Evolutionary conservation across 2,888 invertebrate species (phyloP).

Genomic region (Acleris emargana): DNA sequence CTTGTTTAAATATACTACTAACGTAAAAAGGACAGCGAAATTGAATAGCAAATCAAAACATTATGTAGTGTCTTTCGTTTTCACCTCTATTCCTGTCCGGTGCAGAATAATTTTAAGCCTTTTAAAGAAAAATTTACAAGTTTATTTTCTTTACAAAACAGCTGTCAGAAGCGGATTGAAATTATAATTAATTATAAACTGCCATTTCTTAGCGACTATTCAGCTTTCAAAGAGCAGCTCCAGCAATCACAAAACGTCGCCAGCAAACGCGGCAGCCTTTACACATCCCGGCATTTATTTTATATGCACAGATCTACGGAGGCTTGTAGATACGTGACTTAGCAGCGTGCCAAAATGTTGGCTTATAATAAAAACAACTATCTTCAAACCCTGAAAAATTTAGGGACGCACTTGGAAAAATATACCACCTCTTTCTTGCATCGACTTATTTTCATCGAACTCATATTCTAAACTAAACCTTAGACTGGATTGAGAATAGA

Average conservation of each 20-base stretch:
- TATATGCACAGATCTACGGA: constrained; percentile 17
- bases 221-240: constrained; percentile 20
- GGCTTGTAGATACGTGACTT: constrained; percentile 16
- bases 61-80: no score
- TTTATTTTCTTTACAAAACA: not conserved
- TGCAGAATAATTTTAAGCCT: constrained; percentile 6
- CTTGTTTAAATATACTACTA: constrained; percentile 13
- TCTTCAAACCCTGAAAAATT: not conserved
- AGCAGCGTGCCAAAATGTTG: not conserved
- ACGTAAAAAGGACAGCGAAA: not conserved
- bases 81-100: not conserved
- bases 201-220: constrained; percentile 28
- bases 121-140: constrained; percentile 1
- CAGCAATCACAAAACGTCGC: constrained; percentile 44
- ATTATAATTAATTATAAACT: constrained; percentile 30
- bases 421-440: no score
- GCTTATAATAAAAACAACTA: not conserved
- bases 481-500: no score
- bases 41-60: not conserved
- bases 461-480: no score
- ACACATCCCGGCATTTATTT: constrained; percentile 39
- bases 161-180: constrained; percentile 23
- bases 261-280: constrained; percentile 48
- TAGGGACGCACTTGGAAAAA: no score
- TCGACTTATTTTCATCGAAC: no score